A percentile compares a stretch with the other conserved stretches of the same genome.
phyloP scores from a whole-genome alignment of 2,797 vertebrate genomes.

The Sebastes vulpes region DNA sequence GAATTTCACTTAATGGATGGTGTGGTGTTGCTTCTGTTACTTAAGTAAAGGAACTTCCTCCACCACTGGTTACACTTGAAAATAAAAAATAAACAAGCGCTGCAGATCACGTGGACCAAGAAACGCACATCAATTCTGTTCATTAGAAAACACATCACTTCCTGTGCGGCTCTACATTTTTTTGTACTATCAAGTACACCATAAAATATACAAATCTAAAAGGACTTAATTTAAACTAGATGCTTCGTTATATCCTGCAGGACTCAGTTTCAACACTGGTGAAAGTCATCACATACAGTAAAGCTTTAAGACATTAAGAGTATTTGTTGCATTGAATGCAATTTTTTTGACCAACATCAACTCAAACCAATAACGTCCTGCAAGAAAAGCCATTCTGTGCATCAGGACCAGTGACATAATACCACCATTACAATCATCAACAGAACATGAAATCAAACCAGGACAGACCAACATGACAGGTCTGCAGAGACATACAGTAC shows the following conservation, averaged over 20 bases:
- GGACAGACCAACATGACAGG: conserved; percentile 84
- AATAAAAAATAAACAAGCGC: background rate
- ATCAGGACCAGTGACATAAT: conserved; percentile 21
- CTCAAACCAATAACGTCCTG: background rate
- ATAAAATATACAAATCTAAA: background rate
- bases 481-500: conserved; percentile 84
- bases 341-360: conserved; percentile 1
- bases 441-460: conserved; percentile 81
- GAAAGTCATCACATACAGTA: background rate
- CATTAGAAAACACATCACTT: background rate
- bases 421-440: conserved; percentile 47
- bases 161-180: background rate
- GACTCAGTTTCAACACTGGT: background rate
- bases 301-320: background rate
- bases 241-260: background rate
- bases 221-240: background rate
- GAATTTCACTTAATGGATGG: background rate
- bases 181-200: background rate
- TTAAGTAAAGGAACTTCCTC: background rate
- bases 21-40: background rate
- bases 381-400: background rate
- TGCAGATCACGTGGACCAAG: background rate
- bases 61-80: background rate
- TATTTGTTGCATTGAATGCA: background rate
- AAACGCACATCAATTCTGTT: background rate